These are phyloP conservation scores for Drosophila lacteicornis DNA, from an alignment of 1,140 invertebrate species.

Conservation along the genomic window DNA sequence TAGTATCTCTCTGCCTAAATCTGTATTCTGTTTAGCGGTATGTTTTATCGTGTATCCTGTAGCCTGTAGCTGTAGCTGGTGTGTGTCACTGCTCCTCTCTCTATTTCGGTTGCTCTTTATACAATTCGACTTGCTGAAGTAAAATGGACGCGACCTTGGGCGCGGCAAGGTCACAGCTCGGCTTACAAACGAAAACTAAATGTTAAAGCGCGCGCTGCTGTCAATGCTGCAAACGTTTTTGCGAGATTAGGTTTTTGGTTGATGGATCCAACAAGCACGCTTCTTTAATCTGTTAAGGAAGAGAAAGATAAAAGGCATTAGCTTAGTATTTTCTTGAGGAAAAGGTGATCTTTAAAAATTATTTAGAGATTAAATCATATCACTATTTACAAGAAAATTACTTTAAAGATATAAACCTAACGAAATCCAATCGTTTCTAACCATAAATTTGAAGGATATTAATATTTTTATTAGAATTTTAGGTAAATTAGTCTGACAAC, in stretches of 20 bases:
- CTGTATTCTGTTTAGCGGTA: constrained; percentile 33
- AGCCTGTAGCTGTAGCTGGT: constrained; percentile 56
- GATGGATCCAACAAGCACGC: constrained; percentile 63
- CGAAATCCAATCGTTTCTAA: no score
- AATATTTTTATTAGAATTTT: no score
- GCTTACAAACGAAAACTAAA: constrained; percentile 61
- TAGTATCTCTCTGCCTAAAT: constrained; percentile 55
- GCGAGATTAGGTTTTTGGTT: constrained; percentile 80
- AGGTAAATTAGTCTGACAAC: no score
- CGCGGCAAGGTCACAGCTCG: constrained; percentile 30
- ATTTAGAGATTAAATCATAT: no score
- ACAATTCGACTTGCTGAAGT: constrained; percentile 47
- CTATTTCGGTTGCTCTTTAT: constrained; percentile 15
- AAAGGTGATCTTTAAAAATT: neutral
- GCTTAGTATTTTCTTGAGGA: neutral
- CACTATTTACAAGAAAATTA: no score
- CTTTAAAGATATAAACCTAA: no score
- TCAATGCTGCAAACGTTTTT: constrained; percentile 68
- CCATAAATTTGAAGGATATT: no score
- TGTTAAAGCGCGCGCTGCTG: constrained; percentile 72
- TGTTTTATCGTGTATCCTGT: constrained; percentile 51
- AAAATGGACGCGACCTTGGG: constrained; percentile 35
- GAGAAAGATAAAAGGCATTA: neutral
- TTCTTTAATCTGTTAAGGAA: constrained; percentile 59
- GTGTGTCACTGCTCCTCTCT: constrained; percentile 10